Base-by-base conservation (phyloP, 2,113 vertebrate species). In the Aleadryas rufinucha region DNA sequence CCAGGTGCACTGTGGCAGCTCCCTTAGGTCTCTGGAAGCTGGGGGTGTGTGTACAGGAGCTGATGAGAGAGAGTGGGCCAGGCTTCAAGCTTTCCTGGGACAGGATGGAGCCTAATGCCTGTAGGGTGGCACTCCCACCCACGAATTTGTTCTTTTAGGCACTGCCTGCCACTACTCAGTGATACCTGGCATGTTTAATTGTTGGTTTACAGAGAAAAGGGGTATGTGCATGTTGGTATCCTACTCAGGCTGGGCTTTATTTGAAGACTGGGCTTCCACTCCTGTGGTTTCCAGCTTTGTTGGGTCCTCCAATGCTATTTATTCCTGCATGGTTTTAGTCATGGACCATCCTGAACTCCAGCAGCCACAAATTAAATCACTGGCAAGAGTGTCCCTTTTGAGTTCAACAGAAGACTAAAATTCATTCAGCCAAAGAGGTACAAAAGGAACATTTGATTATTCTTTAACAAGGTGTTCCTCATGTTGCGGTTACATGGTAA, bases 31-130 rank as follows among this genome's bases (percentile, higher is more conserved):
- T 68, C 49, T 22, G 3, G n/a, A 35, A 18, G 39, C 12, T 19
- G 54, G 11, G 20, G 12, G 15, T 0, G 1, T 0, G 1, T 8
- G 16, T 1, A 1, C 54, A 59, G 54, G 47, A 92, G n/a, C 56
- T 35, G 60, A n/a, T n/a, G 42, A 33, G 59, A 35, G 17, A 28
- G 15, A 44, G 30, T 11, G 24, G 26, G 28, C 16, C 7, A 42
- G 35, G 33, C 19, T 13, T 41, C 37, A 44, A 14, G 30, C 15
- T 54, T 19, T 30, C 28, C 21, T 39, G 26, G 60, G 39, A 64
- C 30, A 74, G 68, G 35, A 35, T 42, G 33, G 65, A 50, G 18
- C 10, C 17, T 35, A 28, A 60, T 28, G 37, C 39, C 57, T 64
- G 35, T 27, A 47, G 30, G n/a, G 26, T 42, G 56, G 49, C 57